phyloP scores from a whole-genome alignment of 2,113 vertebrate genomes.

The Hystrix brachyura region DNA sequence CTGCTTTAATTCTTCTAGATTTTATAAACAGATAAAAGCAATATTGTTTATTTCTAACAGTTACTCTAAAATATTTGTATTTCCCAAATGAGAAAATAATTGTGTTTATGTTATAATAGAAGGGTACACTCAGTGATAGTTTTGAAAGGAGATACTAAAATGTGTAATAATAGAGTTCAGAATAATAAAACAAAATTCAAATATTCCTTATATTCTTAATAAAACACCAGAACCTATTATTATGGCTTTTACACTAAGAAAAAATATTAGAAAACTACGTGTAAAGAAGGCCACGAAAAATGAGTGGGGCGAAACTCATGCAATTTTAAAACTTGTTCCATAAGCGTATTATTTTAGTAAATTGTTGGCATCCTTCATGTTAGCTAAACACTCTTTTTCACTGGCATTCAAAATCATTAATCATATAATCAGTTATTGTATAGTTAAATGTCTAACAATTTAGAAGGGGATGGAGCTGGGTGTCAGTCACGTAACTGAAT shows the following conservation, averaged over 20 bases:
- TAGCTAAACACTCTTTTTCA: not conserved
- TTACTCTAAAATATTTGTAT: constrained; percentile 19
- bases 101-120: constrained; percentile 36
- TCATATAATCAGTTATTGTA: not conserved
- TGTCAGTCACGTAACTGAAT: not conserved
- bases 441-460: not conserved
- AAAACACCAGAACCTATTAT: constrained; percentile 6
- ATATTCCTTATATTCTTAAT: constrained; percentile 18
- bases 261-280: not conserved
- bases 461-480: not conserved
- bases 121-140: not conserved
- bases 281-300: not conserved
- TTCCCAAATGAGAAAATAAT: constrained; percentile 59
- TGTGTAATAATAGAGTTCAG: constrained; percentile 13
- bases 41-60: not conserved
- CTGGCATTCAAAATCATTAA: not conserved
- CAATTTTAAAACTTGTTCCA: not conserved
- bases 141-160: not conserved
- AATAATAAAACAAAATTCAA: constrained; percentile 20
- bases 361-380: not conserved
- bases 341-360: constrained; percentile 10
- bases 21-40: constrained; percentile 46
- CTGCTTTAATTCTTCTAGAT: not conserved
- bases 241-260: not conserved
- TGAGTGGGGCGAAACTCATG: not conserved